A percentile compares a stretch with the other conserved stretches of the same genome.
phyloP scores from a whole-genome alignment of 2,888 invertebrate species.

The Drosophila anceps region DNA sequence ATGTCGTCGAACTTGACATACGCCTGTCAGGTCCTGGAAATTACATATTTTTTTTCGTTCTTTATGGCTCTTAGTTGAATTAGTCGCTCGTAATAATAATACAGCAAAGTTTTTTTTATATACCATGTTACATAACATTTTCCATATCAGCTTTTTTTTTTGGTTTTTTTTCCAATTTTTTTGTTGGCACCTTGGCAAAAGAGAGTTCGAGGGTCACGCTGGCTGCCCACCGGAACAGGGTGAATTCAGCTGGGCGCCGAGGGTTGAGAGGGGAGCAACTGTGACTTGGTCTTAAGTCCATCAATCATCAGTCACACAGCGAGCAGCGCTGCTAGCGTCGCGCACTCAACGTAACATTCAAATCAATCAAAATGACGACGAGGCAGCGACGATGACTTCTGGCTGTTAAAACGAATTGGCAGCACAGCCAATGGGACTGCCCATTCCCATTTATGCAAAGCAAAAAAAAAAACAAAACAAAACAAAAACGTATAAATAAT shows the following conservation, averaged over 20 bases:
- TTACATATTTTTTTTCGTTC: slow-evolving; percentile 63
- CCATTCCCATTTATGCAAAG: slow-evolving; percentile 63
- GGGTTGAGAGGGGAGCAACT: slow-evolving; percentile 14
- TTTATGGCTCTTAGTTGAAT: slow-evolving; percentile 32
- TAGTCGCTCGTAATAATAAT: slow-evolving; percentile 42
- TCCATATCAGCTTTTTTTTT: slow-evolving; percentile 25
- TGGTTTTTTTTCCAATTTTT: slow-evolving; percentile 19
- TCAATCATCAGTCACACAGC: slow-evolving; percentile 78
- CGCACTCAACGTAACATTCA: slow-evolving; percentile 82
- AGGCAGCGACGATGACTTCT: slow-evolving; percentile 52
- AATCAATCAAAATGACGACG: slow-evolving; percentile 78
- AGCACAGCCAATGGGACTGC: slow-evolving; percentile 35
- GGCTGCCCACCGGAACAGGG: slow-evolving; percentile 44
- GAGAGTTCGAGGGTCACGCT: slow-evolving; percentile 54
- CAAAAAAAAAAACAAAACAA: slow-evolving; percentile 11
- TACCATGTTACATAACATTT: slow-evolving; percentile 45
- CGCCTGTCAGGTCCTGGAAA: slow-evolving; percentile 77
- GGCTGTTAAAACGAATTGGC: slow-evolving; percentile 62
- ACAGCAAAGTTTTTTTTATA: slow-evolving; percentile 35
- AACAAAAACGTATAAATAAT: slow-evolving; percentile 62
- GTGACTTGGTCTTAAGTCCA: slow-evolving; percentile 67
- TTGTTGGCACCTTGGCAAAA: slow-evolving; percentile 36
- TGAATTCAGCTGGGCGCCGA: slow-evolving; percentile 6
- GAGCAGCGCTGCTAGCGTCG: slow-evolving; percentile 53
- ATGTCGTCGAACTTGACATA: slow-evolving; percentile 80